Conservation (phyloP, 2,113 vertebrate genomes). For the Urocolius indicus region DNA sequence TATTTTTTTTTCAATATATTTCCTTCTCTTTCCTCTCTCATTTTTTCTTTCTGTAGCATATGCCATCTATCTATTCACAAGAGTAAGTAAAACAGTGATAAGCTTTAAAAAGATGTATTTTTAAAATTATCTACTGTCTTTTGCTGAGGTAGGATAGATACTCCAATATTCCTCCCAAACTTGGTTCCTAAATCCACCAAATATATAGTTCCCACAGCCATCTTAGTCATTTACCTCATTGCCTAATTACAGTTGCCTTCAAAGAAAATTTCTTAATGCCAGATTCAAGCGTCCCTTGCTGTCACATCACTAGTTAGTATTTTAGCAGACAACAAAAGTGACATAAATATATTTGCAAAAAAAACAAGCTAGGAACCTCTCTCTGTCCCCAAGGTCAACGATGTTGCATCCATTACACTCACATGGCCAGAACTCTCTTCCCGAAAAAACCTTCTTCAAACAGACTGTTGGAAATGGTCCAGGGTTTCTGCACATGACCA, state of each 20-base stretch:
- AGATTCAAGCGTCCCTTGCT: not conserved
- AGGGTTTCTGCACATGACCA: not conserved
- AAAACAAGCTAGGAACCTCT: not conserved
- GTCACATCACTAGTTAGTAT: not conserved
- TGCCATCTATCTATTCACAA: not conserved
- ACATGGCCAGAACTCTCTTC: not conserved
- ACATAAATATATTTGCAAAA: not conserved
- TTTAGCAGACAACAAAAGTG: not conserved
- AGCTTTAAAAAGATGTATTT: not conserved
- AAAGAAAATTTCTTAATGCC: not conserved
- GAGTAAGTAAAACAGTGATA: not conserved
- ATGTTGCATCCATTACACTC: not conserved
- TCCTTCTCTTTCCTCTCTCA: not conserved
- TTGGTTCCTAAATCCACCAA: not conserved
- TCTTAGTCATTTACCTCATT: not conserved
- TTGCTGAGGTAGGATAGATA: not conserved
- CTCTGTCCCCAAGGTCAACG: not conserved
- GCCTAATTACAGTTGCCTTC: not conserved
- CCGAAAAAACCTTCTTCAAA: not conserved
- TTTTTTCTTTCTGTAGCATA: not conserved
- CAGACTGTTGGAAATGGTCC: rapidly evolving
- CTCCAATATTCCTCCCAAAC: not conserved
- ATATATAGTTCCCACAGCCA: not conserved
- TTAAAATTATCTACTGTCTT: not conserved
- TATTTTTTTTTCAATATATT: not conserved